phyloP scores from a whole-genome alignment of 2,888 invertebrate species.

The Mythimna ferrago region DNA sequence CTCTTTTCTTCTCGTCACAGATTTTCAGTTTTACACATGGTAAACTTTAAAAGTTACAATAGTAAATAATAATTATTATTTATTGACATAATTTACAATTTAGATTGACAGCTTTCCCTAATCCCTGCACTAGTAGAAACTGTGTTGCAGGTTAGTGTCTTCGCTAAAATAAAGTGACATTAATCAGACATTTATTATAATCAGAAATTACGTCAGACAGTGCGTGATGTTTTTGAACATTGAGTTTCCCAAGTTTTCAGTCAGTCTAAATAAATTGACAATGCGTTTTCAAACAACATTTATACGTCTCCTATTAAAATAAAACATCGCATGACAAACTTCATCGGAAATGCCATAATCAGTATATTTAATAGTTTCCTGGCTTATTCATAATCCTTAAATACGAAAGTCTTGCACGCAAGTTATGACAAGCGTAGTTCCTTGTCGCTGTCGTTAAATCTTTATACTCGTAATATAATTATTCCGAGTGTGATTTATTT shows the following conservation, averaged over 20 bases:
- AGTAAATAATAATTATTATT: too few relatives aligned
- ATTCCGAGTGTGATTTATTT: conserved; percentile 31
- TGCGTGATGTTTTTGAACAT: background rate
- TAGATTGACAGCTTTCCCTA: too few relatives aligned
- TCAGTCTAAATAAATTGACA: background rate
- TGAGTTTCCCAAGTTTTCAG: background rate
- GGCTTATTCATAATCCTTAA: conserved; percentile 31
- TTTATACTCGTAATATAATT: conserved; percentile 25
- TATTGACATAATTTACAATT: too few relatives aligned
- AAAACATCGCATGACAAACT: conserved; percentile 41
- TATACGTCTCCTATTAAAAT: conserved; percentile 21
- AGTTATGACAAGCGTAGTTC: conserved; percentile 32
- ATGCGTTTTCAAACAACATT: conserved; percentile 7
- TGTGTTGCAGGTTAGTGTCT: too few relatives aligned
- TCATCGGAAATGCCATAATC: conserved; percentile 21
- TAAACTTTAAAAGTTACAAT: too few relatives aligned
- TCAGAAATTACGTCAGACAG: too few relatives aligned
- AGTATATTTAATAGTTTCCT: conserved; percentile 33
- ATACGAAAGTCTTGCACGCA: conserved; percentile 43
- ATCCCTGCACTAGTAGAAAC: too few relatives aligned
- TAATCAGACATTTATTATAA: too few relatives aligned
- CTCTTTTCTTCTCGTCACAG: too few relatives aligned
- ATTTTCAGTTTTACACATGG: too few relatives aligned
- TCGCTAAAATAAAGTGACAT: too few relatives aligned
- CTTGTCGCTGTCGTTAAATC: conserved; percentile 38